phyloP scores from a whole-genome alignment of 2,888 invertebrate species.

The Pollenia angustigena region DNA sequence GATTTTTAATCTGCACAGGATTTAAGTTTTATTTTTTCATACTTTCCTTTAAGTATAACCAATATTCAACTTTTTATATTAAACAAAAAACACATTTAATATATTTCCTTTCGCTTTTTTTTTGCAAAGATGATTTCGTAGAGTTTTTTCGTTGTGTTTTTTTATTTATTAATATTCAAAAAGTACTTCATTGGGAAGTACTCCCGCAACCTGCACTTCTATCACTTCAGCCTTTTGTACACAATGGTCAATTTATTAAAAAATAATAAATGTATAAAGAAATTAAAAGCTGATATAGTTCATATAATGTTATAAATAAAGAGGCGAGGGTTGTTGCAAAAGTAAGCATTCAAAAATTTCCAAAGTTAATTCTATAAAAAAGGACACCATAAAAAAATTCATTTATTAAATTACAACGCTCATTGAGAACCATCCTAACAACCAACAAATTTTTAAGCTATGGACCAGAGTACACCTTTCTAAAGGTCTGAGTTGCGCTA shows the following conservation, averaged over 20 bases:
- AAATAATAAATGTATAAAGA: slow-evolving; percentile 23
- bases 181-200: slow-evolving; percentile 42
- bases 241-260: slow-evolving; percentile 42
- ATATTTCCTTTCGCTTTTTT: neutral
- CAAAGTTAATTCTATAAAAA: too few species aligned
- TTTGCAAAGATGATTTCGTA: slow-evolving; percentile 36
- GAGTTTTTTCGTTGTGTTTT: slow-evolving; percentile 46
- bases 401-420: too few species aligned
- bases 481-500: too few species aligned
- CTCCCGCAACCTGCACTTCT: slow-evolving; percentile 49
- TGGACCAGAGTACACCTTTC: too few species aligned
- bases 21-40: slow-evolving; percentile 17
- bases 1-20: slow-evolving; percentile 29
- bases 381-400: too few species aligned
- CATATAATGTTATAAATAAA: slow-evolving; percentile 29
- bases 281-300: slow-evolving; percentile 43
- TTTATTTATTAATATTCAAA: slow-evolving; percentile 39
- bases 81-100: slow-evolving; percentile 25
- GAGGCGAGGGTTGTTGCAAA: slow-evolving; percentile 16
- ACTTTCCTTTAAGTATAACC: slow-evolving; percentile 10
- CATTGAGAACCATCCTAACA: too few species aligned
- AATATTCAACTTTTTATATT: slow-evolving; percentile 41
- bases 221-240: slow-evolving; percentile 46
- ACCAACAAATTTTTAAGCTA: too few species aligned
- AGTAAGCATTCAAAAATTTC: too few species aligned